Evolutionary conservation across 64 coral and sea anemone species (phyloP).

Genomic region (Dendronephthya gigantea): DNA sequence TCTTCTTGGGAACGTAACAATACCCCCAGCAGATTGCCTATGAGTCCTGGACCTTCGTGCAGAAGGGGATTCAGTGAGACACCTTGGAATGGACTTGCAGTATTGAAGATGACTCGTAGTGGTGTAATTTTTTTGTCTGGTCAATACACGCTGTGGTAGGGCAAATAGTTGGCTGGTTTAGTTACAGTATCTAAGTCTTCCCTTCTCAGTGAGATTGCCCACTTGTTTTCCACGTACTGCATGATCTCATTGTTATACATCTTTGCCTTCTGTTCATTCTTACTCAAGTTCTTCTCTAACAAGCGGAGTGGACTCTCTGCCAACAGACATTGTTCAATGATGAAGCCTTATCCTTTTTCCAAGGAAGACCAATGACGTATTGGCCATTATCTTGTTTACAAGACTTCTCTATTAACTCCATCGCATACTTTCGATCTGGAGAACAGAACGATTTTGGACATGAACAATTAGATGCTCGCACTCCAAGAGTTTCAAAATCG

Average conservation of each 20-base stretch:
- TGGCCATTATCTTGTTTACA: background rate
- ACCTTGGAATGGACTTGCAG: no score
- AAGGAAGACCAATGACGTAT: background rate
- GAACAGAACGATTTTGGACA: background rate
- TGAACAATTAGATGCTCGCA: constrained; percentile 1
- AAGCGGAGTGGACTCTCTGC: background rate
- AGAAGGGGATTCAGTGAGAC: background rate
- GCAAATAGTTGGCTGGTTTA: constrained; percentile 14
- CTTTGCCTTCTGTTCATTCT: background rate
- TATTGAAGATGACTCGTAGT: no score
- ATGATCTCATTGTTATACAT: background rate
- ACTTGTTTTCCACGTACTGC: background rate
- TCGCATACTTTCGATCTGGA: background rate
- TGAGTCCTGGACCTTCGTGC: background rate
- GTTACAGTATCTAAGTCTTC: background rate
- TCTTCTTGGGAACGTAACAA: background rate
- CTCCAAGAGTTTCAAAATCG: constrained; percentile 16
- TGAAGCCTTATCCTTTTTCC: constrained; percentile 12
- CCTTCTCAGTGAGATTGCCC: background rate
- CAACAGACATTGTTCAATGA: background rate
- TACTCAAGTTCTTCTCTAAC: background rate
- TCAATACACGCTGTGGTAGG: background rate
- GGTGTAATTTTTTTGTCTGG: background rate
- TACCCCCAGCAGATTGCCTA: background rate
- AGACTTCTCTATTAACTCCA: background rate